Evolutionary conservation across 2,797 vertebrate species (phyloP), one percentile per base, ranked within the genome.

Genomic region (Crenichthys baileyi): DNA sequence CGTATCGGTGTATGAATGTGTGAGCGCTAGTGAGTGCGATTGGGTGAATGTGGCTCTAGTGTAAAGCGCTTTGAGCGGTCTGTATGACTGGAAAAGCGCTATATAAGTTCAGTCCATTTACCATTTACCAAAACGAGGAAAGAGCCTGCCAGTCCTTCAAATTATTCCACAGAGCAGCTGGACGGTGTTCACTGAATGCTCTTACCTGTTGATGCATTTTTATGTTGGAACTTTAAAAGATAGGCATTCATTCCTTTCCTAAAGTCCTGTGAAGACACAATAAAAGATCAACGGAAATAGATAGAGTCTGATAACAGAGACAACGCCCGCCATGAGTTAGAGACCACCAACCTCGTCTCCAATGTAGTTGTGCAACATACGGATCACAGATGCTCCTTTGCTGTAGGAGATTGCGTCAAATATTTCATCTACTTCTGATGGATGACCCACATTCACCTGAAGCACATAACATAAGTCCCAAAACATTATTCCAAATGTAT

Each of bases 361-460:
- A 36, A 97, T 97, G 94, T 99, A 99, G 95, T 98, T 95, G 81
- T 99, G 98, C 76, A 99, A 94, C 98, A 99, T 99, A 75, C 98
- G 96, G 93, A 99, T 99, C 76, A 99, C 98, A 39, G 98, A 99
- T 0, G 98, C 98, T 86, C 98, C 98, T 95, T 99, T 99, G 95
- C 98, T 99, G 92, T 99, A 99, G 26, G 98, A 99, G 95, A 99
- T 99, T 81, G 98, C 97, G 82, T 99, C 98, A 63, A 99, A 99
- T 77, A 99, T 99, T 94, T 99, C 98, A 87, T 99, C 98, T n/a
- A 99, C 98, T 93, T 99, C 98, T 0, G 98, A 98, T 0, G 98
- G 98, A 76, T 99, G 98, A 79, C 98, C 98, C 73, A 99, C 98
- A 61, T 95, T 97, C 86, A 99, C 98, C 98, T 99, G 93, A 2